phyloP scores from a whole-genome alignment of 1,140 invertebrate genomes.

The Drosophila subobscura region DNA sequence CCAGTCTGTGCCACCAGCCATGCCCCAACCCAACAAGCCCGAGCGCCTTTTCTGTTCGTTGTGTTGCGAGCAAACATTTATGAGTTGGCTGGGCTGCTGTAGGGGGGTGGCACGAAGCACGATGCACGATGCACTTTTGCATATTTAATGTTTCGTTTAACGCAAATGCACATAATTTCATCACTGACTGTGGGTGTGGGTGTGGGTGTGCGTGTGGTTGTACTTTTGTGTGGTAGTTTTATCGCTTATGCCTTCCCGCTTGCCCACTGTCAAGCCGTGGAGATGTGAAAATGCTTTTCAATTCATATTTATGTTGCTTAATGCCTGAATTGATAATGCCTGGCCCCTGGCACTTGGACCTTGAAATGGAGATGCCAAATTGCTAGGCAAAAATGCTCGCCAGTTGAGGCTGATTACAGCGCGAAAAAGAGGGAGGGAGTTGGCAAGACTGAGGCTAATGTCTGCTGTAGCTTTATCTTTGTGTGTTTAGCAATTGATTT shows the following conservation, averaged over 20 bases:
- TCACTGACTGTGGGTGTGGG: slow-evolving; percentile 39
- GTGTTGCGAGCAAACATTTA: slow-evolving; percentile 45
- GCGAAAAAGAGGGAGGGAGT: too few species aligned
- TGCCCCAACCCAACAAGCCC: too few species aligned
- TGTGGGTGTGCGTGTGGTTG: slow-evolving; percentile 29
- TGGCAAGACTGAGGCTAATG: too few species aligned
- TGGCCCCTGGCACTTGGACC: slow-evolving; percentile 12
- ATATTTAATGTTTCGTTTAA: slow-evolving; percentile 82
- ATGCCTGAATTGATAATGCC: slow-evolving; percentile 73
- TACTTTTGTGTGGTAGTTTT: slow-evolving; percentile 50
- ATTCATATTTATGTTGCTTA: slow-evolving; percentile 81
- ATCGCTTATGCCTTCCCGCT: slow-evolving; percentile 39
- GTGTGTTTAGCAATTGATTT: background rate
- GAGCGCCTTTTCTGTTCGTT: slow-evolving; percentile 4
- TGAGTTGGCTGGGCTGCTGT: slow-evolving; percentile 12
- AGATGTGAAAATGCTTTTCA: slow-evolving; percentile 78
- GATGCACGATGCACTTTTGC: slow-evolving; percentile 70
- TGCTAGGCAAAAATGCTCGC: slow-evolving; percentile 6
- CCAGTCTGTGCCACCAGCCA: background rate
- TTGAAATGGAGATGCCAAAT: background rate
- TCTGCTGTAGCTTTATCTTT: too few species aligned
- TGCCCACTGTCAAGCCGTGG: slow-evolving; percentile 46
- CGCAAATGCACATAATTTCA: slow-evolving; percentile 82
- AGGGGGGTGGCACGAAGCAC: slow-evolving; percentile 18
- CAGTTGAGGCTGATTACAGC: background rate